phyloP scores from a whole-genome alignment of 2,113 vertebrate genomes.

The Ginglymostoma cirratum region DNA sequence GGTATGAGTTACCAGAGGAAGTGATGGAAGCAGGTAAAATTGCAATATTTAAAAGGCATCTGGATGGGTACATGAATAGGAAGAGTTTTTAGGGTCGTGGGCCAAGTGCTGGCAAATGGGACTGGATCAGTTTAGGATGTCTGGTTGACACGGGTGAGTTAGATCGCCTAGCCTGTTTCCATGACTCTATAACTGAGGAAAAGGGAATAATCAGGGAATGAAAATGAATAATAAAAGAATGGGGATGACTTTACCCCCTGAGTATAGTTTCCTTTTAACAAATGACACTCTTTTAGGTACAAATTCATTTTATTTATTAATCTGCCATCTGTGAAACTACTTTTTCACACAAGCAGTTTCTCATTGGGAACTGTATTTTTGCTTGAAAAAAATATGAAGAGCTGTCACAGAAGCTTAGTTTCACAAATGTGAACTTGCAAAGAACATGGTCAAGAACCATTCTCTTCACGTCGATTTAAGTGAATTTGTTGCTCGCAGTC shows the following conservation, averaged over 20 bases:
- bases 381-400: background rate
- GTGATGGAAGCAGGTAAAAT: too few relatives aligned
- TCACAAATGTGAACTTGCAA: background rate
- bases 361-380: background rate
- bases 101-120: too few relatives aligned
- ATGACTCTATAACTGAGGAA: too few relatives aligned
- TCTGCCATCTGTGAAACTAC: background rate
- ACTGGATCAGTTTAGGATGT: too few relatives aligned
- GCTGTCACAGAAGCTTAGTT: conserved; percentile 5
- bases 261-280: conserved; percentile 20
- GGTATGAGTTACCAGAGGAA: too few relatives aligned
- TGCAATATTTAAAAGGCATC: too few relatives aligned
- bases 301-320: conserved; percentile 29
- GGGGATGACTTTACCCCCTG: background rate
- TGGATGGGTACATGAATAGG: too few relatives aligned
- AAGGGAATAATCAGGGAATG: too few relatives aligned
- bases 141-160: too few relatives aligned
- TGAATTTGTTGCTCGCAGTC: background rate
- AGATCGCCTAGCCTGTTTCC: too few relatives aligned
- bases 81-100: too few relatives aligned
- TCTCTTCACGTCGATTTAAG: background rate
- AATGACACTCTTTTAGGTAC: conserved; percentile 17
- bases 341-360: background rate
- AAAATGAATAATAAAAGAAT: background rate
- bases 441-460: background rate